Percentiles rank a stretch among this genome's conserved stretches.
Conservation (phyloP, 2,113 vertebrate genomes). For the Zosterops lateralis region DNA sequence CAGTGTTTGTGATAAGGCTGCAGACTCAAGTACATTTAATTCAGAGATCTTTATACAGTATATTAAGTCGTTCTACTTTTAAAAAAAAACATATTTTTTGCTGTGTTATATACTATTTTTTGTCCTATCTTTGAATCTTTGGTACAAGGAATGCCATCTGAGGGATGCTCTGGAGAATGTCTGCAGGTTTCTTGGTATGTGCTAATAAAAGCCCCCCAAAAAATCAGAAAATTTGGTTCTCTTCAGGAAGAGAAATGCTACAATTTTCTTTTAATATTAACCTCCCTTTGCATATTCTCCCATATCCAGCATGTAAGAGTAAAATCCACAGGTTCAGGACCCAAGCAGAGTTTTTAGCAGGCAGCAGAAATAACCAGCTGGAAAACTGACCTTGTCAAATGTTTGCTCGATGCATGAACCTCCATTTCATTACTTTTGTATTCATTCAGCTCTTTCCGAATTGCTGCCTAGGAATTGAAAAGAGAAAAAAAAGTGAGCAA, state of each 20-base stretch:
- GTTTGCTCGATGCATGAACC: slow-evolving; percentile 96
- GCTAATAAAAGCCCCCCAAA: neutral
- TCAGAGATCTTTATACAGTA: neutral
- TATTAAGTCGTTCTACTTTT: neutral
- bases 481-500: neutral
- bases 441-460: slow-evolving; percentile 97
- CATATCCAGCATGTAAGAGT: neutral
- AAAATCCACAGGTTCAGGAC: neutral
- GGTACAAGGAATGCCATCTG: neutral
- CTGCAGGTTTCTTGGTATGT: neutral
- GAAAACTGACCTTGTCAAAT: slow-evolving; percentile 89
- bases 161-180: neutral
- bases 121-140: neutral
- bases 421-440: slow-evolving; percentile 99
- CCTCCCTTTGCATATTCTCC: neutral
- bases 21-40: neutral
- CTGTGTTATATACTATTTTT: neutral
- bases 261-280: neutral
- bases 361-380: neutral
- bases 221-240: neutral
- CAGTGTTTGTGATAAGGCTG: neutral
- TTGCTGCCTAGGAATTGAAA: slow-evolving; percentile 85
- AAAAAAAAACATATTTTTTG: neutral
- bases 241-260: neutral
- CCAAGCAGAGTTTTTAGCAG: neutral